phyloP scores from a whole-genome alignment of 2,888 invertebrate species.

The Aleiodes testaceus region DNA sequence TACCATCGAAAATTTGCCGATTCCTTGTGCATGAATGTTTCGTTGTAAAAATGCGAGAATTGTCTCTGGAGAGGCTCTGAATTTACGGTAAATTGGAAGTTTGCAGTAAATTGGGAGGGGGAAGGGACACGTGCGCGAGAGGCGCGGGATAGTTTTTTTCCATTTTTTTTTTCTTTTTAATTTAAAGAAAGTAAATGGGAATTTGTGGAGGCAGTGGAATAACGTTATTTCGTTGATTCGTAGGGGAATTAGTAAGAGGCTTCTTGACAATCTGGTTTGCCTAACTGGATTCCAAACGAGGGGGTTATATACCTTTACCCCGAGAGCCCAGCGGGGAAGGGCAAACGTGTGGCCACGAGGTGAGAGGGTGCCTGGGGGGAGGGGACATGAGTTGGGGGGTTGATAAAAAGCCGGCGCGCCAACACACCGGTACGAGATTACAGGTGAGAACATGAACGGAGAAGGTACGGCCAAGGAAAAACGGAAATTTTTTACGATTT shows the following conservation, averaged over 20 bases:
- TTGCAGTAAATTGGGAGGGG: slow-evolving; percentile 3
- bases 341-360: neutral
- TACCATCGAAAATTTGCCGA: too few species aligned
- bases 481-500: neutral
- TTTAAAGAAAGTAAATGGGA: neutral
- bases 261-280: slow-evolving; percentile 85
- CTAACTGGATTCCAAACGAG: slow-evolving; percentile 79
- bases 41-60: neutral
- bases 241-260: slow-evolving; percentile 75
- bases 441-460: slow-evolving; percentile 49
- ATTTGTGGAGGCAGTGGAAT: neutral
- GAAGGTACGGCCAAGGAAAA: slow-evolving; percentile 39
- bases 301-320: neutral
- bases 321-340: too few species aligned
- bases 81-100: neutral
- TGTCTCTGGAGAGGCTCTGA: neutral
- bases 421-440: slow-evolving; percentile 64
- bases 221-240: neutral
- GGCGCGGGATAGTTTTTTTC: neutral
- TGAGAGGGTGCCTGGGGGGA: slow-evolving; percentile 64
- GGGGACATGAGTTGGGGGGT: slow-evolving; percentile 76
- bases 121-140: slow-evolving; percentile 76
- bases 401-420: slow-evolving; percentile 75
- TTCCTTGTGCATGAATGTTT: neutral
- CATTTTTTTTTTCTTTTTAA: too few species aligned